phyloP scores from a whole-genome alignment of 2,113 vertebrate species.

The Cyprinodon brontotheroides region DNA sequence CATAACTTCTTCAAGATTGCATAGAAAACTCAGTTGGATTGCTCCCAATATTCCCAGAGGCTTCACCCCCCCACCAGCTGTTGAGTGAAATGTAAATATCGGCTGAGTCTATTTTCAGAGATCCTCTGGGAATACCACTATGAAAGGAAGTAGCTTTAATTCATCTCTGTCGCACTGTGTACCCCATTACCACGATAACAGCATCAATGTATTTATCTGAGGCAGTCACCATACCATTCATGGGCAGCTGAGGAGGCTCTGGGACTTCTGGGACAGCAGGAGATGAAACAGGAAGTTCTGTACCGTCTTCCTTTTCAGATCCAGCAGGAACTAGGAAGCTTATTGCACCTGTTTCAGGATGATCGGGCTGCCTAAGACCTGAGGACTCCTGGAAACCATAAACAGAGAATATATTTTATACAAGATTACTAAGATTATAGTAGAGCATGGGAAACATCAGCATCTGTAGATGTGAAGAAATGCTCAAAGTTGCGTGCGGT shows the following conservation, averaged over 20 bases:
- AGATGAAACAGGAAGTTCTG: constrained; percentile 19
- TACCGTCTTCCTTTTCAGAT: constrained; percentile 15
- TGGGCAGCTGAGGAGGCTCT: constrained; percentile 33
- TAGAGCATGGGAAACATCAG: neutral
- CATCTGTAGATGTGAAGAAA: neutral
- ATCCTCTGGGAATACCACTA: constrained; percentile 40
- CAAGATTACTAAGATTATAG: neutral
- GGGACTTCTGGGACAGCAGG: constrained; percentile 37
- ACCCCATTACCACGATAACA: constrained; percentile 14
- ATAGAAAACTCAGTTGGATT: constrained; percentile 13
- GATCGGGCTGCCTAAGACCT: constrained; percentile 25
- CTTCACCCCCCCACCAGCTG: constrained; percentile 46
- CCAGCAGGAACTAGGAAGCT: constrained; percentile 6
- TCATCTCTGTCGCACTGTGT: constrained; percentile 34
- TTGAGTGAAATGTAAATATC: constrained; percentile 50
- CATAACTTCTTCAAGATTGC: constrained; percentile 10
- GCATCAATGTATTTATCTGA: constrained; percentile 28
- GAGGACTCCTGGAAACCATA: constrained; percentile 45
- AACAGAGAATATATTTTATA: neutral
- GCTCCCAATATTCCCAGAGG: constrained; percentile 16
- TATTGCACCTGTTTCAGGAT: constrained; percentile 11
- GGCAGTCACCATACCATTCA: constrained; percentile 61
- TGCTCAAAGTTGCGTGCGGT: no score
- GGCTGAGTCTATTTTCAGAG: constrained; percentile 53
- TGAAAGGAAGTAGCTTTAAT: constrained; percentile 51